Conservation (phyloP, 2,113 vertebrate genomes). For the Coracopsis vasa region DNA sequence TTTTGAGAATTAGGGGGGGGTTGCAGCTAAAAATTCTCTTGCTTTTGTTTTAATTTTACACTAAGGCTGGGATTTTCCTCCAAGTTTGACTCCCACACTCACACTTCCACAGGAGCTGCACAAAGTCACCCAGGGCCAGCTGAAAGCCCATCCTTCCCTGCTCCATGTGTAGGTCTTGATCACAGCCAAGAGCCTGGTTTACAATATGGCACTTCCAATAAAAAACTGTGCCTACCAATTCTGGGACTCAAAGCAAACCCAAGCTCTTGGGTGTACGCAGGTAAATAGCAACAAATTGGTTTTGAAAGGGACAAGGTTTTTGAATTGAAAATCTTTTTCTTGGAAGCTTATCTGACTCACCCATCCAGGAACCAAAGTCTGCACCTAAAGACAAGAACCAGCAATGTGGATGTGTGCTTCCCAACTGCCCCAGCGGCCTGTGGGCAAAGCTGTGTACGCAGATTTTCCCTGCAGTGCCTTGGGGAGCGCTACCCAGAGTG, state of each 20-base stretch:
- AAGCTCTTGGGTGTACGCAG: neutral
- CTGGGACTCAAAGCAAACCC: neutral
- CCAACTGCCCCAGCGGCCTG: neutral
- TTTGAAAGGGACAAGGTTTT: neutral
- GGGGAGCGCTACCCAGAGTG: neutral
- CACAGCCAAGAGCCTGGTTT: neutral
- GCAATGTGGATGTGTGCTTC: accelerated
- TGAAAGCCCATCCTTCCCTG: neutral
- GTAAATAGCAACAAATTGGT: neutral
- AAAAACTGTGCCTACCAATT: neutral
- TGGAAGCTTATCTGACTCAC: neutral
- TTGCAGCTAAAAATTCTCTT: neutral
- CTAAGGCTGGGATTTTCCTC: neutral
- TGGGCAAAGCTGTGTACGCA: accelerated
- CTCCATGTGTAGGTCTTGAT: neutral
- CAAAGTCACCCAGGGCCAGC: neutral
- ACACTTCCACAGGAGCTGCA: neutral
- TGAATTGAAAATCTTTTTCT: neutral
- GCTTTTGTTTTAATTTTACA: neutral
- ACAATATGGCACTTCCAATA: neutral
- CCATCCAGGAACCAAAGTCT: neutral
- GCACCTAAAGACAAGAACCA: neutral
- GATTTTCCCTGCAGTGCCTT: neutral
- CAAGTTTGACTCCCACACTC: neutral
- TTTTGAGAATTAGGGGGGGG: accelerated